phyloP scores from a whole-genome alignment of 1,140 invertebrate genomes.

The Plodia interpunctella region DNA sequence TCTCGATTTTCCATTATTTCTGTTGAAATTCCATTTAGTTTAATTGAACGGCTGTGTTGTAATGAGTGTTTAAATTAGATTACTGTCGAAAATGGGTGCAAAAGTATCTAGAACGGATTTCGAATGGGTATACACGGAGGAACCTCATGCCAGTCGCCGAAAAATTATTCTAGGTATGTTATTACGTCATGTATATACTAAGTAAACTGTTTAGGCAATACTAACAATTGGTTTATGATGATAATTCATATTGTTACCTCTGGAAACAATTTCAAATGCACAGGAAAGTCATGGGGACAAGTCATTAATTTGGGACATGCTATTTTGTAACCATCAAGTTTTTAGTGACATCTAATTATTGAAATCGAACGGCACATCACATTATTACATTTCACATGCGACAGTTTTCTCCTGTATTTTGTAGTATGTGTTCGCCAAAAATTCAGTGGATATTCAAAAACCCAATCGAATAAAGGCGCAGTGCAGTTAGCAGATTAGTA shows the following conservation, averaged over 20 bases:
- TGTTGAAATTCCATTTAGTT: background rate
- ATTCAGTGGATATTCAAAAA: too few species aligned
- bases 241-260: background rate
- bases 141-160: conserved; percentile 96
- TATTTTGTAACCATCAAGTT: too few species aligned
- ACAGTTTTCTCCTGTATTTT: too few species aligned
- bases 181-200: conserved; percentile 35
- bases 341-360: too few species aligned
- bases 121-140: conserved; percentile 97
- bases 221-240: background rate
- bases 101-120: conserved; percentile 80
- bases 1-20: background rate
- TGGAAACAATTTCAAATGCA: too few species aligned
- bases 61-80: background rate
- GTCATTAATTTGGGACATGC: too few species aligned
- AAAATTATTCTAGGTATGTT: conserved; percentile 94
- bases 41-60: background rate
- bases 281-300: too few species aligned
- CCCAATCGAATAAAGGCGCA: too few species aligned
- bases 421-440: too few species aligned
- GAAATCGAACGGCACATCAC: too few species aligned
- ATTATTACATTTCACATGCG: too few species aligned
- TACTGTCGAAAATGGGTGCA: conserved; percentile 47
- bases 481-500: too few species aligned
- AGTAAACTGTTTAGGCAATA: background rate